Base-by-base conservation (phyloP, 1,140 invertebrate genomes). In the Drosophila tsacasi region DNA sequence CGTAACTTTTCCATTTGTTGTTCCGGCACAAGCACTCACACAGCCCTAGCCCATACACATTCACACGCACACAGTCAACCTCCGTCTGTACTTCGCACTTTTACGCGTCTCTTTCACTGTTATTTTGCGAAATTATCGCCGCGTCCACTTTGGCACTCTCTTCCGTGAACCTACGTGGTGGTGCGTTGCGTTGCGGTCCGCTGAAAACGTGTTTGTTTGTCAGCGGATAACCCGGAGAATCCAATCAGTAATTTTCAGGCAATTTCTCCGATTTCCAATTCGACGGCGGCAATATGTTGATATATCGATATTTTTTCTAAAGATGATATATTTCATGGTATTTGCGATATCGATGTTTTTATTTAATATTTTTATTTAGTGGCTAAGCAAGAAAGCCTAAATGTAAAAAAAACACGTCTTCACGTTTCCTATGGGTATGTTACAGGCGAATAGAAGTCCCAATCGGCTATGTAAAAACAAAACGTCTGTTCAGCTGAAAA, bases 21-120 rank as follows among this genome's bases (percentile, higher is more conserved):
- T 55, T 80, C 62, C 58, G 66, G 47, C 69, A 76, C 47, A 60
- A 59, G 50, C 63, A 50, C 47, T 40, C 42, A 42, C 13, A 35
- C 61, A 21, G 32, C 9, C 46, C 46, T 7, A 30, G 27, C 8
- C 15, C 17, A 42, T 19, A 62, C 61, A 60, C 47, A 44, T 17
- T 2, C 66, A 81, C 66, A 81, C 57, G 13, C 30, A 74, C 54
- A 74, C 60, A 67, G 12, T 27, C 30, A 55, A 12, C 37, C 39
- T 15, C 71, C 60, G 71, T 42, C 71, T 76, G 73, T 76, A 76
- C 73, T 76, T 76, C 52, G 73, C 73, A 57, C 72, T 58, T 78
- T 78, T 78, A 47, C 75, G 75, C 75, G 64, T 61, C 52, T 77
- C 74, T 69, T 77, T 78, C 55, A 47, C 73, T 77, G 46, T 77